Evolutionary conservation across 2,797 vertebrate genomes (phyloP).

Genomic region (Dipus sagitta): DNA sequence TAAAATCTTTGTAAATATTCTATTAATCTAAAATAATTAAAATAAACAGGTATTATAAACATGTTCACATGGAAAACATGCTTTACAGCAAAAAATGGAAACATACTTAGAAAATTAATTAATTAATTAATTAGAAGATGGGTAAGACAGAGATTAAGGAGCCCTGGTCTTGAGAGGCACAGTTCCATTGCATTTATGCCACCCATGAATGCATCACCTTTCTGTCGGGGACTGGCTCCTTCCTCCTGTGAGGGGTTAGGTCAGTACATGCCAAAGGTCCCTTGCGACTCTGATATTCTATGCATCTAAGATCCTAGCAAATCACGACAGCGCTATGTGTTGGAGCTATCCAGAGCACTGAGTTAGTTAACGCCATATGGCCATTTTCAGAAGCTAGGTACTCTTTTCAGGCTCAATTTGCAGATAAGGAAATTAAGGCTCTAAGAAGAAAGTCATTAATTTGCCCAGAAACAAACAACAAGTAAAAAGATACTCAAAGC

Average conservation of each 20-base stretch:
- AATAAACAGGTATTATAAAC: not conserved
- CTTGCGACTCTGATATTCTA: not conserved
- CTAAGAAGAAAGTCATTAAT: not conserved
- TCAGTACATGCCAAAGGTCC: not conserved
- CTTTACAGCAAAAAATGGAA: constrained; percentile 37
- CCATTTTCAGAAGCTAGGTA: not conserved
- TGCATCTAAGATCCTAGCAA: not conserved
- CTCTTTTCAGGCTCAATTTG: not conserved
- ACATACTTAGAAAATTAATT: not conserved
- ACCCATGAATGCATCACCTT: not conserved
- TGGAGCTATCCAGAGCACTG: not conserved
- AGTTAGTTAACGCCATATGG: not conserved
- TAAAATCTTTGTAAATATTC: not conserved
- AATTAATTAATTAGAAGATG: not conserved
- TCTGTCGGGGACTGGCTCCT: not conserved
- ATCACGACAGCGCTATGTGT: not conserved
- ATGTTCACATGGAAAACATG: not conserved
- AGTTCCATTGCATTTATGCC: not conserved
- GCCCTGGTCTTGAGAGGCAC: not conserved
- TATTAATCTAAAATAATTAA: not conserved
- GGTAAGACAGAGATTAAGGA: not conserved
- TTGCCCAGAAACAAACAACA: not conserved
- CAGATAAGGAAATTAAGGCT: not conserved
- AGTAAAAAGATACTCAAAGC: not conserved
- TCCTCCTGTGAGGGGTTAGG: not conserved